phyloP scores from a whole-genome alignment of 2,888 invertebrate species.

The Mylabris sibirica region DNA sequence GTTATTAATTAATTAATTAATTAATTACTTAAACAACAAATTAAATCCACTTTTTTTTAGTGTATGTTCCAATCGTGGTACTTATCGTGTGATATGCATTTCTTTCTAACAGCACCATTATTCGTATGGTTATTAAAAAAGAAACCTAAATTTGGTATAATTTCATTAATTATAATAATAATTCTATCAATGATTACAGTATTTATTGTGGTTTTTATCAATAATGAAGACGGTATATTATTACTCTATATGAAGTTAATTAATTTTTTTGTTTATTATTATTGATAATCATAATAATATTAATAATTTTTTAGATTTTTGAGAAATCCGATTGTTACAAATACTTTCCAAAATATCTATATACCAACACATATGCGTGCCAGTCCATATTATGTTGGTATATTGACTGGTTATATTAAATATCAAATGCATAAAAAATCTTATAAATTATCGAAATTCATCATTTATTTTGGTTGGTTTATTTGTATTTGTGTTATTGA shows the following conservation, averaged over 20 bases:
- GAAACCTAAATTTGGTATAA: conserved; percentile 46
- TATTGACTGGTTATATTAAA: conserved; percentile 51
- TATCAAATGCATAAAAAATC: conserved; percentile 46
- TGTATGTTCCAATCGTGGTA: conserved; percentile 68
- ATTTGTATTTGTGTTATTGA: conserved; percentile 43
- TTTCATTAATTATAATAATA: conserved; percentile 37
- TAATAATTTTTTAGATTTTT: conserved; percentile 46
- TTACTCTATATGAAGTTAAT: conserved; percentile 53
- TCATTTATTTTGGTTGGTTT: conserved; percentile 49
- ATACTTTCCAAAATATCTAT: conserved; percentile 50
- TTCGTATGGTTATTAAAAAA: conserved; percentile 48
- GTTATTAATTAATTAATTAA: conserved; percentile 28
- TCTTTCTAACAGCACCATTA: conserved; percentile 48
- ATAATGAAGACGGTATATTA: conserved; percentile 50
- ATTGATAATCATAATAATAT: neutral
- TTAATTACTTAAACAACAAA: neutral
- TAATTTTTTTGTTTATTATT: neutral
- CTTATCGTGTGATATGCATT: conserved; percentile 54
- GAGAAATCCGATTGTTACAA: conserved; percentile 48
- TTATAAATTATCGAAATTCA: conserved; percentile 42
- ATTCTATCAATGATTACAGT: conserved; percentile 45
- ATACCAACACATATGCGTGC: conserved; percentile 54
- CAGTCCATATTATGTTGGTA: conserved; percentile 54
- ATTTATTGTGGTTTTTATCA: conserved; percentile 48
- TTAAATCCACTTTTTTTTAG: conserved; percentile 50